A percentile compares a stretch with the other conserved stretches of the same genome.
phyloP scores from a whole-genome alignment of 2,888 invertebrate species.

The Iselma pallidipennis region DNA sequence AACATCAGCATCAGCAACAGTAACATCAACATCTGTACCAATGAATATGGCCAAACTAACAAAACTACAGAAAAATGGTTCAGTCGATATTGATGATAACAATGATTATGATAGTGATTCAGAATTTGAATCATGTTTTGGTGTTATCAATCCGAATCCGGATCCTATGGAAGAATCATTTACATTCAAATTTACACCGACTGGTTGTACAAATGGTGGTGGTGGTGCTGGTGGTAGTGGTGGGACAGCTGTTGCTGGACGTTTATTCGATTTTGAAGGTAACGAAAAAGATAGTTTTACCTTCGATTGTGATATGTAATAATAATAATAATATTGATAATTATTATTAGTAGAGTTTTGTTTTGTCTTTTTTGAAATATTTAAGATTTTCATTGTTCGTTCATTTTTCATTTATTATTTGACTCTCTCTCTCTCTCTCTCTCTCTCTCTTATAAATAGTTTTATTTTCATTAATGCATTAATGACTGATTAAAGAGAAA shows the following conservation, averaged over 20 bases:
- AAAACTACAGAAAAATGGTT: not conserved
- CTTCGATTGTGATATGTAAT: constrained; percentile 8
- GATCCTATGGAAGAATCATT: constrained; percentile 16
- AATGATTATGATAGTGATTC: not conserved
- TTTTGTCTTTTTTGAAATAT: not conserved
- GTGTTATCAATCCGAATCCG: constrained; percentile 5
- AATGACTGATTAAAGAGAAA: too few relatives aligned
- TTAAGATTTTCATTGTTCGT: too few relatives aligned
- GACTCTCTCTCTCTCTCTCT: too few relatives aligned
- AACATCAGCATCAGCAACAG: not conserved
- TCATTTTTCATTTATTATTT: too few relatives aligned
- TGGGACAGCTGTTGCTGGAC: constrained; percentile 5
- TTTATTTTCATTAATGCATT: too few relatives aligned
- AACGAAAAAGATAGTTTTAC: constrained; percentile 18
- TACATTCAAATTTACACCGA: constrained; percentile 19
- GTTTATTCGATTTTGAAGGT: constrained; percentile 20
- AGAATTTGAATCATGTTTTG: constrained; percentile 8
- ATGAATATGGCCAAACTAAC: not conserved
- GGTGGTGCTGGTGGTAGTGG: not conserved
- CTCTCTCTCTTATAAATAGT: too few relatives aligned
- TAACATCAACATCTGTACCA: constrained; percentile 1
- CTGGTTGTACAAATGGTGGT: not conserved
- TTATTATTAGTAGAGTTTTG: too few relatives aligned
- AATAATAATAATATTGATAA: too few relatives aligned
- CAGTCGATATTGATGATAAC: not conserved